phyloP scores from a whole-genome alignment of 2,797 vertebrate species.

The Sternotherus odoratus region DNA sequence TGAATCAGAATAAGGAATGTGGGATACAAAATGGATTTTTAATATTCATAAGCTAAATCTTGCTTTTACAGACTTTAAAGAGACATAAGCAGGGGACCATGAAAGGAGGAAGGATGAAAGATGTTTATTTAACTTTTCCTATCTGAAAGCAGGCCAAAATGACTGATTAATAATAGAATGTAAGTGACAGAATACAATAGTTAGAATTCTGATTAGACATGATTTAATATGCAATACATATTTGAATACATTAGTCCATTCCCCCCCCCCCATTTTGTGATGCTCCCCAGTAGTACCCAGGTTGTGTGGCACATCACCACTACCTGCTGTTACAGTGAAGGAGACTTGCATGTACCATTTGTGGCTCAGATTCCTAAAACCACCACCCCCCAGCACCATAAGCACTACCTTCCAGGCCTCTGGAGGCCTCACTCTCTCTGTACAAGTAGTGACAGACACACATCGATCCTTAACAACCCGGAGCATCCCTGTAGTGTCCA shows the following conservation, averaged over 20 bases:
- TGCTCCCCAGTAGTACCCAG: background rate
- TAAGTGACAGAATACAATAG: background rate
- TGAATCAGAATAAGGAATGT: conserved; percentile 18
- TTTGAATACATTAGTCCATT: background rate
- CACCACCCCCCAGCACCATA: background rate
- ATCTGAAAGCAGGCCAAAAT: background rate
- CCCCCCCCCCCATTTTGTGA: background rate
- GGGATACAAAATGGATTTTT: background rate
- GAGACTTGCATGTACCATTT: background rate
- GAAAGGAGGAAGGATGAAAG: background rate
- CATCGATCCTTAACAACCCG: background rate
- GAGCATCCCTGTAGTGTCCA: background rate
- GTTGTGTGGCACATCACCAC: background rate
- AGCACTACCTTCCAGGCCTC: background rate
- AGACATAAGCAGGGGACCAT: background rate
- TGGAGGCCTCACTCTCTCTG: background rate
- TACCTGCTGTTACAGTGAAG: background rate
- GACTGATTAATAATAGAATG: background rate
- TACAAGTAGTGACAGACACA: background rate
- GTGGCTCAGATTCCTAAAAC: background rate
- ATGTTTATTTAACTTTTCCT: background rate
- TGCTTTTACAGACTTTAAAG: background rate
- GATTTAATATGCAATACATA: background rate
- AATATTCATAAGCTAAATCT: background rate
- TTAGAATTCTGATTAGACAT: background rate